Evolutionary conservation across 2,888 invertebrate genomes (phyloP).

Genomic region (Aplocera efformata): DNA sequence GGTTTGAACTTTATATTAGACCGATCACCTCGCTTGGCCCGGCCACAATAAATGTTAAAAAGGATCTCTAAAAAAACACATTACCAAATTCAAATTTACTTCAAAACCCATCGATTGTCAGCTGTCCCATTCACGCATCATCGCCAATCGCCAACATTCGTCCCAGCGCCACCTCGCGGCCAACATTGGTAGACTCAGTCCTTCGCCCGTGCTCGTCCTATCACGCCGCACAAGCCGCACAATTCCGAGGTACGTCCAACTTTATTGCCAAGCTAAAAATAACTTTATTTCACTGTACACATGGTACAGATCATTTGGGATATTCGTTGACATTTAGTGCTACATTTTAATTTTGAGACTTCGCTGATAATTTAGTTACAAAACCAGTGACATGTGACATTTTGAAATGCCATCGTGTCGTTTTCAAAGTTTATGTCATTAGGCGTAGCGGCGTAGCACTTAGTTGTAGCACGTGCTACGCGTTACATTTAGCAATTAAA

Average conservation of each 20-base stretch:
- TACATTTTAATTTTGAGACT: slow-evolving; percentile 21
- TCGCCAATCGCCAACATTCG: slow-evolving; percentile 32
- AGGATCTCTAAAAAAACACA: too few relatives aligned
- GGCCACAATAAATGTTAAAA: too few relatives aligned
- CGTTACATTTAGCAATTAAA: too few relatives aligned
- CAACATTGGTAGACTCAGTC: slow-evolving; percentile 49
- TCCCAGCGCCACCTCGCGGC: slow-evolving; percentile 25
- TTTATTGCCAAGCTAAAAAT: slow-evolving; percentile 36
- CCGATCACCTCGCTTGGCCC: too few relatives aligned
- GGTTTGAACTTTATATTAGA: too few relatives aligned
- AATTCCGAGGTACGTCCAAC: slow-evolving; percentile 34
- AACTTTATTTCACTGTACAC: slow-evolving; percentile 31
- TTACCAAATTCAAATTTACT: too few relatives aligned
- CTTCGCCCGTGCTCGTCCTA: slow-evolving; percentile 57
- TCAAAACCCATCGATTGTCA: neutral
- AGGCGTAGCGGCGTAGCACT: too few relatives aligned
- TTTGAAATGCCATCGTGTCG: slow-evolving; percentile 19
- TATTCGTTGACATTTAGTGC: slow-evolving; percentile 20
- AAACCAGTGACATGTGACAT: slow-evolving; percentile 22
- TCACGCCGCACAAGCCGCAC: slow-evolving; percentile 44
- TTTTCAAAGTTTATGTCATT: slow-evolving; percentile 6
- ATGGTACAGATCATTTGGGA: slow-evolving; percentile 8
- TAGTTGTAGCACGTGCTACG: too few relatives aligned
- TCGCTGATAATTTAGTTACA: slow-evolving; percentile 14
- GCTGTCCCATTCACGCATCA: neutral